Percentiles rank a stretch among this genome's conserved stretches.
phyloP scores from a whole-genome alignment of 2,797 vertebrate species.

The Neostethus bicornis region DNA sequence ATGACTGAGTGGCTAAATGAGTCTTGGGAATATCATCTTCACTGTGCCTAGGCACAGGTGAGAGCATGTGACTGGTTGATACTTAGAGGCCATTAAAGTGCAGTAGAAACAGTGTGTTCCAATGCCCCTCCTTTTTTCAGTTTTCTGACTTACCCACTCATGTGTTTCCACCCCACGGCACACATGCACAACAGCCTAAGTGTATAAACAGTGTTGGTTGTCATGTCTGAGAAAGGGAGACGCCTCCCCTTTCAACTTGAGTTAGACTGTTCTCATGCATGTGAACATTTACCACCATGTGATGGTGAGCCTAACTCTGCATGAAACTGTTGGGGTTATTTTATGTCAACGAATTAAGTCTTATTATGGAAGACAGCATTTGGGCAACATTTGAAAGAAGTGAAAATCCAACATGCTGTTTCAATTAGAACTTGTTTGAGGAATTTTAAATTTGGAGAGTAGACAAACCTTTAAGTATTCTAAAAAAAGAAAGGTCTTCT shows the following conservation, averaged over 20 bases:
- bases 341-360: constrained; percentile 24
- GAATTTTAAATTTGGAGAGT: constrained; percentile 1
- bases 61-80: constrained; percentile 67
- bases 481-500: constrained; percentile 6
- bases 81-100: constrained; percentile 26
- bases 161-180: constrained; percentile 37
- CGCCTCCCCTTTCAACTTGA: constrained; percentile 8
- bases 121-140: constrained; percentile 26
- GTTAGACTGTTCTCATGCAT: constrained; percentile 26
- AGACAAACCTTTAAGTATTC: neutral
- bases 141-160: constrained; percentile 24
- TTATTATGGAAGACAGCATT: constrained; percentile 5
- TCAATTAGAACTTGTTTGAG: constrained; percentile 10
- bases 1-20: constrained; percentile 28
- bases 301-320: constrained; percentile 45
- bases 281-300: constrained; percentile 47
- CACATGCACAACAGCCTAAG: constrained; percentile 20
- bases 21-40: constrained; percentile 33
- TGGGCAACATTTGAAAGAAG: constrained; percentile 8
- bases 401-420: neutral
- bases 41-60: constrained; percentile 55
- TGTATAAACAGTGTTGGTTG: constrained; percentile 32
- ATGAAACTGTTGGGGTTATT: constrained; percentile 50
- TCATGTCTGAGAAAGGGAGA: constrained; percentile 11
- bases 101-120: constrained; percentile 40